Evolutionary conservation across 2,888 invertebrate genomes (phyloP).

Genomic region (Eristalis tenax): DNA sequence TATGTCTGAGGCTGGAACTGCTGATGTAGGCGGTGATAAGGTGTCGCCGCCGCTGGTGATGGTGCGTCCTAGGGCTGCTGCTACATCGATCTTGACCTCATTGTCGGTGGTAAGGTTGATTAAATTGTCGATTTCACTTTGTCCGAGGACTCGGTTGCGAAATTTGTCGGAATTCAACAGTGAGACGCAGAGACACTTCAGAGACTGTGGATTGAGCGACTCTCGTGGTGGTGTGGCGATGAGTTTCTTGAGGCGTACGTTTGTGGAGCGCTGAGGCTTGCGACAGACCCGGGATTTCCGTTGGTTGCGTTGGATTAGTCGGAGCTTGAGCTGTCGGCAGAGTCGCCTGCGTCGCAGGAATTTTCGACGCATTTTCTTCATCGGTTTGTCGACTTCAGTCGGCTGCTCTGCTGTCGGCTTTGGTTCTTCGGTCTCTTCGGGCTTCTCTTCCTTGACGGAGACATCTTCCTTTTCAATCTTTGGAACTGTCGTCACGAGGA

Average conservation of each 20-base stretch:
- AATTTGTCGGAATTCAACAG: slow-evolving; percentile 75
- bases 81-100: slow-evolving; percentile 53
- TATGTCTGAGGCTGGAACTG: slow-evolving; percentile 73
- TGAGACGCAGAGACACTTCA: slow-evolving; percentile 74
- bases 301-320: slow-evolving; percentile 32
- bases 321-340: background rate
- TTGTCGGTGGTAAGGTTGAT: slow-evolving; percentile 40
- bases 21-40: slow-evolving; percentile 22
- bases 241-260: slow-evolving; percentile 35
- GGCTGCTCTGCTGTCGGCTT: slow-evolving; percentile 17
- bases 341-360: slow-evolving; percentile 4
- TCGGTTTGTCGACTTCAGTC: slow-evolving; percentile 17
- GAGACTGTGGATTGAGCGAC: slow-evolving; percentile 73
- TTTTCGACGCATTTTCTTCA: slow-evolving; percentile 19
- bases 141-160: slow-evolving; percentile 67
- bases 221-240: background rate
- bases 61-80: slow-evolving; percentile 64
- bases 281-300: slow-evolving; percentile 37
- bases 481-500: slow-evolving; percentile 30
- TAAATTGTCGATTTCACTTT: slow-evolving; percentile 47
- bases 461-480: slow-evolving; percentile 41
- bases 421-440: background rate
- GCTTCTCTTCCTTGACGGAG: slow-evolving; percentile 48
- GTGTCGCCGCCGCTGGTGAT: background rate
- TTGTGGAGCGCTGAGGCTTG: slow-evolving; percentile 19